These are phyloP conservation scores for Orbicella faveolata DNA, from an alignment of 64 coral and sea anemone genomes.

Conservation along the genomic window DNA sequence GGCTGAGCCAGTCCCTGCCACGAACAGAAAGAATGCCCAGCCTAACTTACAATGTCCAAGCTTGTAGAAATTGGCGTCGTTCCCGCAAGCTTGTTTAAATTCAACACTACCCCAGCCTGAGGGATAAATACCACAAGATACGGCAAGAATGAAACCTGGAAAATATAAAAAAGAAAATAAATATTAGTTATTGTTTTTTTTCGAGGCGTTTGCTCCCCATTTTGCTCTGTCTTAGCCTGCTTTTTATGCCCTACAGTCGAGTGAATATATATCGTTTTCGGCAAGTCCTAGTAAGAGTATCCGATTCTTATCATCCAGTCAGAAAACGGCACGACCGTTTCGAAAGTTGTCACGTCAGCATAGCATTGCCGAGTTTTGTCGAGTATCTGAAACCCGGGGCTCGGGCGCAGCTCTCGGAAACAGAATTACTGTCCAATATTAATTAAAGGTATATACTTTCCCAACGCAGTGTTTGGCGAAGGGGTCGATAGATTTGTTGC, in stretches of 20 bases:
- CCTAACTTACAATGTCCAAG: constrained; percentile 54
- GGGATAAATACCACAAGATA: constrained; percentile 51
- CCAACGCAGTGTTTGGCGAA: too few relatives aligned
- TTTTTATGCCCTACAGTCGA: neutral
- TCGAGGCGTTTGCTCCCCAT: too few relatives aligned
- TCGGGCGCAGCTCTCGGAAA: too few relatives aligned
- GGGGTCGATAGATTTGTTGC: too few relatives aligned
- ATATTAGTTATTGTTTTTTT: too few relatives aligned
- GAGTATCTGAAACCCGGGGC: too few relatives aligned
- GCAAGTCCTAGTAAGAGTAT: neutral
- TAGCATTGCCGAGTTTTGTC: neutral
- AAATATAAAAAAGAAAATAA: neutral
- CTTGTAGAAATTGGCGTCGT: constrained; percentile 45
- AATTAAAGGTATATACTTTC: too few relatives aligned
- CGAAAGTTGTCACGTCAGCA: neutral
- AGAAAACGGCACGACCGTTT: neutral
- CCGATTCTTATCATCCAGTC: neutral
- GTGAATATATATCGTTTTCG: neutral
- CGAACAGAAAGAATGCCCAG: constrained; percentile 60
- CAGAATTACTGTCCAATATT: too few relatives aligned
- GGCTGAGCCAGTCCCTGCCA: constrained; percentile 26
- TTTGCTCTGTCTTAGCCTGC: neutral
- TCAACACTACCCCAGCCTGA: constrained; percentile 66
- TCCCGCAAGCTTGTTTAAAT: constrained; percentile 60
- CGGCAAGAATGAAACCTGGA: constrained; percentile 49